These are phyloP conservation scores for Diachrysia chrysitis DNA, from an alignment of 2,888 invertebrate species.

Conservation along the genomic window DNA sequence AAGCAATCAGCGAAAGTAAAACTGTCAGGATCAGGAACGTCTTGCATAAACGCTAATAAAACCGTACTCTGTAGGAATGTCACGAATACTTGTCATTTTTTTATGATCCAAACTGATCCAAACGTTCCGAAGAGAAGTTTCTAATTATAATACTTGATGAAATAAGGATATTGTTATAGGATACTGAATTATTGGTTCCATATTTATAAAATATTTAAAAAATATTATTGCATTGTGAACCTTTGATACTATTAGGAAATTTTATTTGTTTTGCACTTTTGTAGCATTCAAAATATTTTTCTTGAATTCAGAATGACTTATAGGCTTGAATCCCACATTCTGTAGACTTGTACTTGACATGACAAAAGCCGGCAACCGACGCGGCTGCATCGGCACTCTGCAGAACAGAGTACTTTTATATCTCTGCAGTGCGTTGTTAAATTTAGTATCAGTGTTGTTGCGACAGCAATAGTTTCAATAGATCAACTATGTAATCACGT, in stretches of 20 bases:
- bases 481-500: too few species aligned
- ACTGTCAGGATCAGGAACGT: background rate
- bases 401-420: too few species aligned
- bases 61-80: background rate
- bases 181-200: background rate
- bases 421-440: too few species aligned
- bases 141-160: background rate
- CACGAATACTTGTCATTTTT: background rate
- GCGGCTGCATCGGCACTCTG: too few species aligned
- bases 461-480: too few species aligned
- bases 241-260: too few species aligned
- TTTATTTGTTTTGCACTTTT: too few species aligned
- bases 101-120: too few species aligned
- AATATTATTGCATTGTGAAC: background rate
- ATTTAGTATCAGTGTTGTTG: too few species aligned
- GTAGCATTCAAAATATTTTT: background rate
- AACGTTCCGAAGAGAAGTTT: background rate
- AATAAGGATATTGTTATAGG: background rate
- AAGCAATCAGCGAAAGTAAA: background rate
- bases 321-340: too few species aligned
- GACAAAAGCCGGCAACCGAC: slow-evolving; percentile 3
- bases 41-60: too few species aligned
- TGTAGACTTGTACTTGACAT: background rate
- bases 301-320: background rate
- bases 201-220: background rate